These are phyloP conservation scores for Mycalesis mineus DNA, from an alignment of 2,888 invertebrate genomes.

Conservation along the genomic window DNA sequence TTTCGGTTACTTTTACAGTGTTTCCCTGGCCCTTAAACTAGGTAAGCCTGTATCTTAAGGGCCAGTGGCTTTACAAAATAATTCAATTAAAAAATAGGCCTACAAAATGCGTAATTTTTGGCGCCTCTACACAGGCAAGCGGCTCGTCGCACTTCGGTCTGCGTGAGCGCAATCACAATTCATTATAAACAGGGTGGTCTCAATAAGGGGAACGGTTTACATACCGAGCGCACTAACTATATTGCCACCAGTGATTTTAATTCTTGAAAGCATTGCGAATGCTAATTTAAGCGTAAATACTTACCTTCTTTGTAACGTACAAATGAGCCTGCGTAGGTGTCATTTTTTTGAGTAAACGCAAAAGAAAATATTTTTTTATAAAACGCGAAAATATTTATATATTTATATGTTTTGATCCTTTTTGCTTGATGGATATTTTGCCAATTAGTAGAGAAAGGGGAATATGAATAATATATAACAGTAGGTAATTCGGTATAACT, in stretches of 20 bases:
- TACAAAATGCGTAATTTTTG: neutral
- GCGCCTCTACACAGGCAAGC: neutral
- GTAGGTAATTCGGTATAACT: no score
- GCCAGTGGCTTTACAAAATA: no score
- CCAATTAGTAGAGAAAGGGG: no score
- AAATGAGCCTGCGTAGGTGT: neutral
- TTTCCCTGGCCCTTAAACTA: no score
- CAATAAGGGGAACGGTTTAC: slow-evolving; percentile 17
- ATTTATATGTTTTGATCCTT: no score
- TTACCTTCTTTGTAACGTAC: neutral
- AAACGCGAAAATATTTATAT: no score
- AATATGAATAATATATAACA: no score
- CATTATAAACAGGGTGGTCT: slow-evolving; percentile 29
- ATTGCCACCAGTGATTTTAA: neutral
- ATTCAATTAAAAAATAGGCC: neutral
- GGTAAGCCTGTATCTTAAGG: no score
- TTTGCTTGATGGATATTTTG: no score
- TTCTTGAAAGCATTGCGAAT: slow-evolving; percentile 2
- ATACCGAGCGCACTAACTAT: slow-evolving; percentile 3
- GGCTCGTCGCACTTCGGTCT: slow-evolving; percentile 16
- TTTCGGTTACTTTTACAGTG: no score
- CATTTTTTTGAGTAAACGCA: neutral
- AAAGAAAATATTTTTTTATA: no score
- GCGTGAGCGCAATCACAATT: slow-evolving; percentile 24
- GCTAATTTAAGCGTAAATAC: neutral